These are phyloP conservation scores for Poecilobothrus nobilitatus DNA, from an alignment of 2,888 invertebrate species.

Conservation along the genomic window DNA sequence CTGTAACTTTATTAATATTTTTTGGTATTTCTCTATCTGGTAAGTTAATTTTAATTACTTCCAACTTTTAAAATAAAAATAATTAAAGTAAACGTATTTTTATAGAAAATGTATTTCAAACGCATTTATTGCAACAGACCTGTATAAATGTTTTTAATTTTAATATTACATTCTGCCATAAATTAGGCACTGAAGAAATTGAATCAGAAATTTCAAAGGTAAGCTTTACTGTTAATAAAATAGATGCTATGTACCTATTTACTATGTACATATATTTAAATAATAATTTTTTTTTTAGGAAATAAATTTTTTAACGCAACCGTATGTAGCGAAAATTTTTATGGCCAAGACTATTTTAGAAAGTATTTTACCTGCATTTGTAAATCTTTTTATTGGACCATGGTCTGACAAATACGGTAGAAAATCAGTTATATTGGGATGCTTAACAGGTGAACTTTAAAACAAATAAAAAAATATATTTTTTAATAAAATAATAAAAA, in stretches of 20 bases:
- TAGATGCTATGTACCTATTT: no score
- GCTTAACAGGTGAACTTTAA: conserved; percentile 53
- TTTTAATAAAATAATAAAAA: background rate
- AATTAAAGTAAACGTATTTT: conserved; percentile 17
- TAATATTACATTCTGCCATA: conserved; percentile 50
- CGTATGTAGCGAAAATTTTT: conserved; percentile 54
- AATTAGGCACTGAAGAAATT: conserved; percentile 22
- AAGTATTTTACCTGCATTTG: conserved; percentile 56
- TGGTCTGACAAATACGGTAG: conserved; percentile 76
- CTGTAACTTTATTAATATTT: conserved; percentile 39
- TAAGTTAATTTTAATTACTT: conserved; percentile 23
- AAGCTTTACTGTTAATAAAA: no score
- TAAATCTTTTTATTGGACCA: conserved; percentile 66
- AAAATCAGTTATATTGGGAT: conserved; percentile 58
- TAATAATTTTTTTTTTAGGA: conserved; percentile 29
- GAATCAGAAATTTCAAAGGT: conserved; percentile 13
- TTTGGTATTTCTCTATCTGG: conserved; percentile 37
- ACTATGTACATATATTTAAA: no score
- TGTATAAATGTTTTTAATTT: conserved; percentile 54
- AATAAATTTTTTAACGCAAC: conserved; percentile 53
- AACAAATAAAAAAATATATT: background rate
- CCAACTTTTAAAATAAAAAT: background rate
- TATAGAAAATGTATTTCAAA: conserved; percentile 50
- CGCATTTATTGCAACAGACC: conserved; percentile 60
- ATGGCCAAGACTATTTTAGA: conserved; percentile 57